Evolutionary conservation across 2,797 vertebrate genomes (phyloP), one percentile per base, ranked within the genome.

Genomic region (Dermochelys coriacea): DNA sequence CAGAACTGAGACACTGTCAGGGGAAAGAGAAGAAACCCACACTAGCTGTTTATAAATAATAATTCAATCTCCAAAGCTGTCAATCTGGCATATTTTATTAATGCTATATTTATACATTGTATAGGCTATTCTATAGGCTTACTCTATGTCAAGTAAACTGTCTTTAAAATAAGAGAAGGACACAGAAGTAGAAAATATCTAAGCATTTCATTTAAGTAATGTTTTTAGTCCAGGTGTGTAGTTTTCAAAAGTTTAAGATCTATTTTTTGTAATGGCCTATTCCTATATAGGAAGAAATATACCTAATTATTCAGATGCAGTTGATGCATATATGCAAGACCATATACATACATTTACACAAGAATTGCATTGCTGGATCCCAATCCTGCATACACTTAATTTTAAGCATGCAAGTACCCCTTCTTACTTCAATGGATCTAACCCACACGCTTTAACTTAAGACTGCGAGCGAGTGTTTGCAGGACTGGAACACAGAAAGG

Each of bases 91-190:
- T 91, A 71, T 89, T 95, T 92, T 88, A 79, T 19, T 92, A 84
- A 52, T 93, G 52, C 10, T 50, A 64, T 19, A 55, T 92, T 90
- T 55, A 71, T 87, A 82, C 71, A 85, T 61, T 86, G 85, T 82
- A 64, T 77, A 87, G 84, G 80, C 52, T 85, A 82, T 90, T 89
- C 86, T 84, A 93, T 74, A 95, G 78, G 86, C 95, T 91, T 91
- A 95, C 64, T 3, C 0, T 81, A 88, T 89, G 93, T 89, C 71
- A 96, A 95, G 85, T 55, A 95, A 91, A 94, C n/a, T 82, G 84
- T 49, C 74, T 96, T 96, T 95, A 92, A 97, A 92, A 94, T 68
- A 83, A 96, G 91, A 96, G 87, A 94, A 45, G 57, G 49, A 14
- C 55, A 88, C 37, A 92, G 87, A 88, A 94, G 27, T 1, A 86